These are phyloP conservation scores for Cyclopterus lumpus DNA, from an alignment of 2,797 vertebrate genomes.

Conservation along the genomic window DNA sequence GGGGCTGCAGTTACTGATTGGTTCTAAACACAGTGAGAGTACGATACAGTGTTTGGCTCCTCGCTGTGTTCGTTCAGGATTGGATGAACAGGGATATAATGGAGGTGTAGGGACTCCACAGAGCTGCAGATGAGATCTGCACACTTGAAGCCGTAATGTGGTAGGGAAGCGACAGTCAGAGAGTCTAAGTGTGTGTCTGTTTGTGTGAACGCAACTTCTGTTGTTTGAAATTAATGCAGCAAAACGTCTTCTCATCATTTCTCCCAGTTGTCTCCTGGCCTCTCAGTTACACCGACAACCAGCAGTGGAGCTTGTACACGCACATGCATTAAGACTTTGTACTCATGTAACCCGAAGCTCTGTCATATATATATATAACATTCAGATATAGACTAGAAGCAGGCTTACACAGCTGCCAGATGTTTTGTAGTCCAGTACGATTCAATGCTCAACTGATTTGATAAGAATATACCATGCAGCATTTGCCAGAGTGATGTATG, in stretches of 20 bases:
- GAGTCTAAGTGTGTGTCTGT: conserved; percentile 9
- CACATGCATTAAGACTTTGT: neutral
- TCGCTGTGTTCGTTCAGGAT: conserved; percentile 31
- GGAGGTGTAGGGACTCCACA: conserved; percentile 25
- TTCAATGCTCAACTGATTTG: conserved; percentile 33
- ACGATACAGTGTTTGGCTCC: conserved; percentile 22
- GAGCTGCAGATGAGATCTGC: conserved; percentile 43
- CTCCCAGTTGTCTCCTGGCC: conserved; percentile 6
- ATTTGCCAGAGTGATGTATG: conserved; percentile 49
- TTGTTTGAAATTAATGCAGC: conserved; percentile 26
- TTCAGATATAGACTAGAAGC: neutral
- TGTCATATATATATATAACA: neutral
- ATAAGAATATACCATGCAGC: conserved; percentile 27
- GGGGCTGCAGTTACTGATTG: conserved; percentile 59
- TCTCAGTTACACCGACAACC: conserved; percentile 2
- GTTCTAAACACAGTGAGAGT: conserved; percentile 45
- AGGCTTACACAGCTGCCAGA: conserved; percentile 10
- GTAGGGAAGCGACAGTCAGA: neutral
- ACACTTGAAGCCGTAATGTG: conserved; percentile 21
- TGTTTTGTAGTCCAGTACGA: conserved; percentile 41
- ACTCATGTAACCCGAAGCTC: neutral
- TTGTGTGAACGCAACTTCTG: neutral
- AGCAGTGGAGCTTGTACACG: neutral
- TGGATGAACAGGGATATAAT: conserved; percentile 41
- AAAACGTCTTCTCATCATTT: conserved; percentile 2